Conservation (phyloP, 2,113 vertebrate genomes). For the Mellivora capensis region DNA sequence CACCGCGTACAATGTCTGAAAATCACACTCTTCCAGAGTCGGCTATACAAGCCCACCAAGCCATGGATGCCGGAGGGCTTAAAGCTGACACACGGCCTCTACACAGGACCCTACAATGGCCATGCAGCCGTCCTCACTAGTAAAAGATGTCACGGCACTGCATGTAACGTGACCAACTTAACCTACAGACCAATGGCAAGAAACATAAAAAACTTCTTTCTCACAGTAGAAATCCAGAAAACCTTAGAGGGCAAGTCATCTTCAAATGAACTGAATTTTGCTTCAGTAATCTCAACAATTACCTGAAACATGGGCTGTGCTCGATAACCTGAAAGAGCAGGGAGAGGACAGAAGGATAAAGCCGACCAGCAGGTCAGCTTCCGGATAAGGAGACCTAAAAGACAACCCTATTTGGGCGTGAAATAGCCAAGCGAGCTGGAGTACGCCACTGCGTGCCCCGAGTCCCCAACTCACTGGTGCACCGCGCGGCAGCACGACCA, state of each 20-base stretch:
- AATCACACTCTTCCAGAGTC: background rate
- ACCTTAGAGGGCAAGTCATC: background rate
- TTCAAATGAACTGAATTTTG: background rate
- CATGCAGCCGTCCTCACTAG: background rate
- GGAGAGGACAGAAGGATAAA: background rate
- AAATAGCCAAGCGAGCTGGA: background rate
- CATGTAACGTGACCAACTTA: background rate
- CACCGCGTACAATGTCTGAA: background rate
- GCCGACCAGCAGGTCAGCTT: background rate
- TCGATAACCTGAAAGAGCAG: background rate
- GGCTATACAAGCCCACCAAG: background rate
- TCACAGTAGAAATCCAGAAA: background rate
- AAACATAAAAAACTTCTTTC: background rate
- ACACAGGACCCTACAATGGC: fast-evolving
- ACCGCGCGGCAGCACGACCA: background rate
- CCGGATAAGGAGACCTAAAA: background rate
- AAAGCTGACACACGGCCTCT: background rate
- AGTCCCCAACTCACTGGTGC: background rate
- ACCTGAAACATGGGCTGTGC: background rate
- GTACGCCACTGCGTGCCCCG: no score
- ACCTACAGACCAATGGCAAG: background rate
- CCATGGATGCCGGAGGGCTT: background rate
- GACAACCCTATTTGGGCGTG: background rate
- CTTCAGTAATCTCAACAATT: background rate
- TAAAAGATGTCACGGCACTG: background rate